Percentiles rank a stretch among this genome's conserved stretches.
phyloP scores from a whole-genome alignment of 1,140 invertebrate genomes.

The Apocrypta bakeri region DNA sequence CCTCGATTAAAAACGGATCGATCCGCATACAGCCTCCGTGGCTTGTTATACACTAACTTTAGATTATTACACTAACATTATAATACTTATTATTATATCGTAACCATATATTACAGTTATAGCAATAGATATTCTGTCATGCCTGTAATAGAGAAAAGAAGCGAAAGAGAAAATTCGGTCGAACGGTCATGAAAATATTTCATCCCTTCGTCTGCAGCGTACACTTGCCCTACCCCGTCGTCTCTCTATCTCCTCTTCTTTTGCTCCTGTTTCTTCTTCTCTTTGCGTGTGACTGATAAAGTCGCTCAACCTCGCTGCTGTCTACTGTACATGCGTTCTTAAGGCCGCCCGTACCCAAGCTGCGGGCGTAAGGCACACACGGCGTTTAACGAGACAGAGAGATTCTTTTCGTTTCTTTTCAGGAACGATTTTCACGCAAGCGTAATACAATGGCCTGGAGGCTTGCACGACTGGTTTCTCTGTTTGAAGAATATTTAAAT shows the following conservation, averaged over 20 bases:
- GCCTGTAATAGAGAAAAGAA: slow-evolving; percentile 37
- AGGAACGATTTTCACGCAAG: not conserved
- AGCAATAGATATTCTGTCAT: slow-evolving; percentile 1
- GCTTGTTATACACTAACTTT: not conserved
- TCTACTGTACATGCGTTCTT: not conserved
- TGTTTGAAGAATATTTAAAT: not conserved
- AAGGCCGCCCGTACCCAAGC: not conserved
- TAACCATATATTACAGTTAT: too few species aligned
- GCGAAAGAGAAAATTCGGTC: slow-evolving; percentile 23
- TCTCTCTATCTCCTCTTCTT: not conserved
- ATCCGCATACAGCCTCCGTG: not conserved
- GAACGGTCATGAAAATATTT: slow-evolving; percentile 31
- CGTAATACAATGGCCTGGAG: not conserved
- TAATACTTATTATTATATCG: too few species aligned
- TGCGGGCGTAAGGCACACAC: not conserved
- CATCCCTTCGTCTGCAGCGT: not conserved
- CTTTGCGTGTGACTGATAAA: not conserved
- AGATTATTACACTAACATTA: too few species aligned
- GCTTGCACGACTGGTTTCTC: too few species aligned
- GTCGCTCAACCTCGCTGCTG: not conserved
- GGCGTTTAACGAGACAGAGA: not conserved
- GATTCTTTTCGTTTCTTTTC: not conserved
- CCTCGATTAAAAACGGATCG: not conserved
- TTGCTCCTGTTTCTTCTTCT: not conserved
- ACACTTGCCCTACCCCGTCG: not conserved